These are phyloP conservation scores for Drosophila pseudoananassae DNA, from an alignment of 1,140 invertebrate genomes.

Conservation along the genomic window DNA sequence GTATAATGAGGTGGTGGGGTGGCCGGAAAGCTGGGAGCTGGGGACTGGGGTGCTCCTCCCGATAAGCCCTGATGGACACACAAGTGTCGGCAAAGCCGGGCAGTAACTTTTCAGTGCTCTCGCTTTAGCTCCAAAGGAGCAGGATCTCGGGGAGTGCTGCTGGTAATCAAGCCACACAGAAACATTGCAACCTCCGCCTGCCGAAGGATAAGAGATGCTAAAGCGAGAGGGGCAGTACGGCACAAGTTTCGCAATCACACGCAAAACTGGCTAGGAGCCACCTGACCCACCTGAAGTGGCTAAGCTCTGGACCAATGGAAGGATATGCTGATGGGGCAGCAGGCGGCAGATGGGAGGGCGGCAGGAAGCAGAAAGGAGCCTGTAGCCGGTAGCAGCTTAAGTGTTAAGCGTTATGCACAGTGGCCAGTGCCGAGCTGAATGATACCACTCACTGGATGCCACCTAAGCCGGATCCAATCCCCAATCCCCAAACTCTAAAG, in stretches of 20 bases:
- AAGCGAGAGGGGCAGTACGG: constrained; percentile 4
- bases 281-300: constrained; percentile 37
- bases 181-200: constrained; percentile 25
- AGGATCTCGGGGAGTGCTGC: neutral
- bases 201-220: constrained; percentile 24
- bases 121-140: neutral
- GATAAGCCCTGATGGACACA: constrained; percentile 42
- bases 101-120: constrained; percentile 22
- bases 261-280: constrained; percentile 39
- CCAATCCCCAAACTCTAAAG: neutral
- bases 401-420: constrained; percentile 81
- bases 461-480: constrained; percentile 33
- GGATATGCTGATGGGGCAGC: constrained; percentile 12
- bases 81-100: constrained; percentile 25
- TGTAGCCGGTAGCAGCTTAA: constrained; percentile 69
- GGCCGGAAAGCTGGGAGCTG: neutral
- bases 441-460: constrained; percentile 40
- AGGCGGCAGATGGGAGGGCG: neutral
- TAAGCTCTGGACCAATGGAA: constrained; percentile 33
- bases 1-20: constrained; percentile 35
- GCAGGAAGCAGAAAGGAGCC: neutral
- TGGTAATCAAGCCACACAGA: constrained; percentile 54
- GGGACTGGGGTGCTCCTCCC: constrained; percentile 7
- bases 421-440: constrained; percentile 40
- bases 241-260: constrained; percentile 59